Evolutionary conservation across 2,888 invertebrate genomes (phyloP), one percentile per base, ranked within the genome.

Genomic region (Chrysina gloriosa): DNA sequence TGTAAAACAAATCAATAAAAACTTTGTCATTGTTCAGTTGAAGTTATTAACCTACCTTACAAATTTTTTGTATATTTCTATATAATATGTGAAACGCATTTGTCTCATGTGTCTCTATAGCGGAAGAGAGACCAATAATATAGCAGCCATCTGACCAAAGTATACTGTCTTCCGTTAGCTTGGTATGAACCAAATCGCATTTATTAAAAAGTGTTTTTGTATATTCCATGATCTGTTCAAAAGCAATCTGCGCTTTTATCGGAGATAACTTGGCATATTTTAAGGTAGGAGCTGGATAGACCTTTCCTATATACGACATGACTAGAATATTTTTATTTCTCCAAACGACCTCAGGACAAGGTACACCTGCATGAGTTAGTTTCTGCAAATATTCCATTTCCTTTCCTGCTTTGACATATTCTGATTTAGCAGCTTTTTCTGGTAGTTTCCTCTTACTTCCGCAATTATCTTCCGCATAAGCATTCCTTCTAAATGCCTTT

Each of bases 391-490:
- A 98, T 70, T 95, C 89, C 92, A 95, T 95, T 83, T 98, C 97
- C 81, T 98, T 98, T 82, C 98, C 97, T 0, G 97, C 97, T 97
- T 98, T 98, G 79, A 95, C 90, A 70, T 92, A 90, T 5, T 97
- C 95, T 83, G 94, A 92, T 80, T 42, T 42, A n/a, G 4, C 19
- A 1, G 2, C 7, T 42, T 4, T 42, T 42, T 42, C 1, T 14
- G 5, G 14, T 2, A 16, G 14, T 16, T 42, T 4, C 16, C 19
- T 16, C 7, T 42, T 19, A 16, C 16, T 2, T 14, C 14, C 6
- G 3, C 16, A 7, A 16, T 2, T 14, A 7, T 2, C 42, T 7
- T 4, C 7, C 2, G 16, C 19, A 7, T 42, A 36, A 9, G 2
- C 4, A 36, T 2, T 36, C 2, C 2, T 9, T 36, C n/a, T 36